phyloP scores from a whole-genome alignment of 2,888 invertebrate species.

The Lingula anatina region DNA sequence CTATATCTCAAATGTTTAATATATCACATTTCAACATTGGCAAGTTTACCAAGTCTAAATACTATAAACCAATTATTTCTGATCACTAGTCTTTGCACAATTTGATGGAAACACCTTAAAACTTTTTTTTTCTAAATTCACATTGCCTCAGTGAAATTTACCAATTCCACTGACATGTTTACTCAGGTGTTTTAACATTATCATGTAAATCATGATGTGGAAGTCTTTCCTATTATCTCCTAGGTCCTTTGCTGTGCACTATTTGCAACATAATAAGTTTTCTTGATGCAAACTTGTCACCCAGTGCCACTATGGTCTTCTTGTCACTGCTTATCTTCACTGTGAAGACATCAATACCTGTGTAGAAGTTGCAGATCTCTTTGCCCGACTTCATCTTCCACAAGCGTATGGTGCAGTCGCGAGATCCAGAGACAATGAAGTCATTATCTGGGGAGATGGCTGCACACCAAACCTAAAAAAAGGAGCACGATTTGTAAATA shows the following conservation, averaged over 20 bases:
- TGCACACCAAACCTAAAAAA: constrained; percentile 47
- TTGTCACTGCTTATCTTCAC: constrained; percentile 50
- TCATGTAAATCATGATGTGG: no score
- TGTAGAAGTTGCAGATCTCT: constrained; percentile 46
- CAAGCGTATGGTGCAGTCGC: constrained; percentile 49
- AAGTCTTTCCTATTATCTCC: no score
- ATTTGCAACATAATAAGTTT: constrained; percentile 52
- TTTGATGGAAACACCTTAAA: no score
- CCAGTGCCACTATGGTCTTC: constrained; percentile 50
- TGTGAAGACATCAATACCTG: constrained; percentile 49
- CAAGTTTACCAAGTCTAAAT: no score
- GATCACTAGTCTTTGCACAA: no score
- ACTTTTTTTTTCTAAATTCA: no score
- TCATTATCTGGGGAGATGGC: constrained; percentile 49
- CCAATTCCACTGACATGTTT: no score
- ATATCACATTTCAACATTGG: no score
- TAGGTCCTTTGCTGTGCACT: constrained; percentile 36
- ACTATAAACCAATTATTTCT: no score
- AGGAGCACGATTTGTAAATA: not conserved
- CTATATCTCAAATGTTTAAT: no score
- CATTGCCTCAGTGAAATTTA: no score
- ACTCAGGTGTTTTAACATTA: no score
- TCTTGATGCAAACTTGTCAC: constrained; percentile 47
- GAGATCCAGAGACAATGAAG: constrained; percentile 48
- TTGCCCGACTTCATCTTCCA: constrained; percentile 46